Percentiles rank a stretch among this genome's conserved stretches.
Evolutionary conservation across 2,113 vertebrate species (phyloP).

Genomic region (Cyanocitta stelleri): DNA sequence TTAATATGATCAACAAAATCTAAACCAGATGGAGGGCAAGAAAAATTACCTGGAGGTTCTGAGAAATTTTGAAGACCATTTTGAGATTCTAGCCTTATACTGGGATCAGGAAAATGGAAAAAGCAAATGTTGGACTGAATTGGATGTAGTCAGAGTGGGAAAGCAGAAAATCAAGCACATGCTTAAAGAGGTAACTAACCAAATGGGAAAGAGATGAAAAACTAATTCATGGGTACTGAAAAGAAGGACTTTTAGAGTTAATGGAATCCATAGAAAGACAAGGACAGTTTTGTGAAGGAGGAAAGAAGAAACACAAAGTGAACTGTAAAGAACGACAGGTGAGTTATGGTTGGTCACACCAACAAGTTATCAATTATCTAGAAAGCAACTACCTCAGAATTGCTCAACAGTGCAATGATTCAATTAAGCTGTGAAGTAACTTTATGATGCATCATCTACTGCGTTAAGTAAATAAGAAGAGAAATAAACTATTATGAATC

Average conservation of each 20-base stretch:
- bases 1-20: background rate
- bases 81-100: background rate
- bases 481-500: conserved; percentile 15
- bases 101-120: background rate
- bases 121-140: background rate
- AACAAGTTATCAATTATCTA: background rate
- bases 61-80: background rate
- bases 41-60: background rate
- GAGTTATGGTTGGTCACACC: background rate
- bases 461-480: background rate
- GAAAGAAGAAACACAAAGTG: background rate
- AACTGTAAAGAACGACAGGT: background rate
- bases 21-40: background rate
- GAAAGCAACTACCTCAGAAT: background rate
- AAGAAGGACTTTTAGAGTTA: background rate
- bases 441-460: background rate
- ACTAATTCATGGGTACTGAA: background rate
- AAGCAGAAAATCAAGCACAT: background rate
- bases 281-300: background rate
- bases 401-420: background rate
- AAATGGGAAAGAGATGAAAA: background rate
- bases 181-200: background rate
- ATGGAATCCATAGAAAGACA: background rate
- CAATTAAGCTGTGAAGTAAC: conserved; percentile 19
- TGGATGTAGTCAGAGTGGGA: background rate